Evolutionary conservation across 2,113 vertebrate species (phyloP).

Genomic region (Poeciliopsis retropinna): DNA sequence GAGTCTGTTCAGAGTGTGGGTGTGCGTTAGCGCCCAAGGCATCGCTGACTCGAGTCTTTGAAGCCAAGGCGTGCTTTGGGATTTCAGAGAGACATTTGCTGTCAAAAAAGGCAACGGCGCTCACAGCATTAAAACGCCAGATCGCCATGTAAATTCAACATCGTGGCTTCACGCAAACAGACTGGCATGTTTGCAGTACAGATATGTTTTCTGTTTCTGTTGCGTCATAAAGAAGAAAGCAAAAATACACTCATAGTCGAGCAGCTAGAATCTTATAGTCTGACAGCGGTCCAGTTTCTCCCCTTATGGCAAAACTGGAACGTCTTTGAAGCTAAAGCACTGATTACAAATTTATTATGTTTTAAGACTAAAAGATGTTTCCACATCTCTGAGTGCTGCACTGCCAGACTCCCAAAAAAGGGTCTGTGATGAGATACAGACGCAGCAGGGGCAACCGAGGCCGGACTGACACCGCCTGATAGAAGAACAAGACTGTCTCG

Average conservation of each 20-base stretch:
- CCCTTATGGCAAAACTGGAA: neutral
- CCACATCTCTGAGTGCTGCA: slow-evolving; percentile 8
- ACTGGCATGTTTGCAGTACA: neutral
- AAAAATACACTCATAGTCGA: neutral
- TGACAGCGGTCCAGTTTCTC: neutral
- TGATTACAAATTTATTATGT: neutral
- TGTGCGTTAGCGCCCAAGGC: neutral
- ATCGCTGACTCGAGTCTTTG: neutral
- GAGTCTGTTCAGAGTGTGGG: neutral
- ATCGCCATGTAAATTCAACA: neutral
- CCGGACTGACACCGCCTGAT: slow-evolving; percentile 46
- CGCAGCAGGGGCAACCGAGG: slow-evolving; percentile 6
- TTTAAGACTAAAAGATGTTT: neutral
- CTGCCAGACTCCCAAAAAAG: slow-evolving; percentile 8
- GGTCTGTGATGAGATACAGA: slow-evolving; percentile 45
- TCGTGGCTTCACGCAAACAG: neutral
- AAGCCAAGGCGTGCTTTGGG: neutral
- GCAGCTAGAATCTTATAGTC: neutral
- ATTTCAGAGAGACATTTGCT: neutral
- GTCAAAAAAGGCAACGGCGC: neutral
- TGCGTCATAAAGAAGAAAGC: neutral
- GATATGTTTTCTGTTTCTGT: neutral
- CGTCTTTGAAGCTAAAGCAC: neutral
- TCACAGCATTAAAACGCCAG: neutral
- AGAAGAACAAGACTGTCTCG: slow-evolving; percentile 1